Base-by-base conservation (phyloP, 2,113 vertebrate species). In the Cottus gobio region DNA sequence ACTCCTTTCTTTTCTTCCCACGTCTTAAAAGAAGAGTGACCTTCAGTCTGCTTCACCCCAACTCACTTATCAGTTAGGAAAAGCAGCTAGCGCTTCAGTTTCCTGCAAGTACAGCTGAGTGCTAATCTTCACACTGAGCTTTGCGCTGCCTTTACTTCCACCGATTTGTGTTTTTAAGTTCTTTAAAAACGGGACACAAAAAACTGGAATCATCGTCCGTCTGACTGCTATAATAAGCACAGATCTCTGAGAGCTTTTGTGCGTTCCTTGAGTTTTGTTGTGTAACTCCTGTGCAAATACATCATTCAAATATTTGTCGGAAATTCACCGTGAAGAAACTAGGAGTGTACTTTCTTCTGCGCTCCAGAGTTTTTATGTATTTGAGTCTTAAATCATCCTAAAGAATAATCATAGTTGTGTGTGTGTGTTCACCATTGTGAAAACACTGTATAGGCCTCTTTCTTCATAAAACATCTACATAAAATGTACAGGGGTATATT, bases 11-110 rank as follows among this genome's bases (percentile, higher is more conserved):
- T 57, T 48, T 39, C 1, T 28, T 28, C 12, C 5, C 20, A 24
- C 0, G 1, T 66, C 7, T 67, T 30, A 64, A 54, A 58, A 50
- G 9, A 46, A 12, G 24, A 22, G 16, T 7, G 52, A 91, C 84
- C 80, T 88, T 85, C 18, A 57, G 16, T 76, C 83, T 50, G 26
- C 66, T 37, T 34, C 48, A 52, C 58, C 36, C 56, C 30, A 12
- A 22, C 57, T 54, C 30, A 6, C 44, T 28, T 28, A 71, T 74
- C 37, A 31, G 65, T 28, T 18, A 52, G n/a, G 0, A 44, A 37
- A 56, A 8, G 15, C n/a, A 34, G 44, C 28, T 5, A 24, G 9
- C 7, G 34, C 2, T 16, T 20, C 18, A 68, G 39, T n/a, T 22
- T 60, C 1, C 44, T 0, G 5, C 10, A 67, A 65, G 36, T 0